Base-by-base conservation (phyloP, 2,888 invertebrate species). In the Nebria brevicollis region DNA sequence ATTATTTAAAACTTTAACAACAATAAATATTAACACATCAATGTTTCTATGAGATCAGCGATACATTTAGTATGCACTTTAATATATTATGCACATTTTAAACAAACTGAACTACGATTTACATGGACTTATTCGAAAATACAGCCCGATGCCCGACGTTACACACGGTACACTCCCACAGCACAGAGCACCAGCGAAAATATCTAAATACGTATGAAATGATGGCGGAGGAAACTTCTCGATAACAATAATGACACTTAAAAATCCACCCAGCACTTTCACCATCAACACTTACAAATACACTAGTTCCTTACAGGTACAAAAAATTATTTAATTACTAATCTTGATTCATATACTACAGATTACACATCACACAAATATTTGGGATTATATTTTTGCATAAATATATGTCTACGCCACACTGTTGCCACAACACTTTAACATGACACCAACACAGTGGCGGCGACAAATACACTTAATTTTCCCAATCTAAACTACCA, bases 141-240 rank as follows among this genome's bases (percentile, higher is more conserved):
- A 70, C 70, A 13, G 70, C 25, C 70, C 70, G 70, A 68, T 72
- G 81, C 26, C 70, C 34, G 34, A 34, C 34, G 34, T 34, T 34
- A 34, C 34, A 34, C 65, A 65, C 41, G 20, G 77, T 76, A 80
- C 81, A 81, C 81, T 81, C 81, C 81, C 81, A 81, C 81, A 81
- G 73, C 41, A 76, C 66, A 81, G 76, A 81, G 73, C 66, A 76
- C 66, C 66, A 76, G 75, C 54, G 65, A 54, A 77, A 81, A 77
- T 81, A 72, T 72, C 77, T 77, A 76, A 81, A 81, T 81, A 81
- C 77, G 81, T 81, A 77, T 77, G 81, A 73, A 77, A 73, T 76
- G 68, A 81, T 77, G 81, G 81, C 81, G 81, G 79, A 79, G 41
- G 66, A 65, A 76, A 34, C 64, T 66, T 76, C 76, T 41, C 66